Evolutionary conservation across 2,797 vertebrate genomes (phyloP), one percentile per base, ranked within the genome.

Genomic region (Cossypha polioptera): DNA sequence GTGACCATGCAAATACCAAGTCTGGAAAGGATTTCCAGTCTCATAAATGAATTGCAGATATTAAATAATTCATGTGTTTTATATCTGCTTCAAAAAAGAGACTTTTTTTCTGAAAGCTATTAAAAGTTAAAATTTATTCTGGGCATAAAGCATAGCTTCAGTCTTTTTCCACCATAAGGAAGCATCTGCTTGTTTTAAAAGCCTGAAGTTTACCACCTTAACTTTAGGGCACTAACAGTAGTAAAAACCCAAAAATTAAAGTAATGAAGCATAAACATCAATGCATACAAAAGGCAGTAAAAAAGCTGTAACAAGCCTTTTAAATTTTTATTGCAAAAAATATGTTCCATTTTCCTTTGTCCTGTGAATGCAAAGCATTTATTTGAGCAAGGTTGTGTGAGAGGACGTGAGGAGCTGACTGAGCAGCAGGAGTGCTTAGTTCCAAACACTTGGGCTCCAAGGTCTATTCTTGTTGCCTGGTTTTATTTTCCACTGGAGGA

Each of bases 231-330:
- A 78, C 57, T 87, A 93, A 93, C 78, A 83, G 78, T 51, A 90
- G 77, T 79, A 92, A 92, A 95, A 81, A 79, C 2, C 18, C 58
- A 62, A 96, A 94, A 79, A 90, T 88, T 95, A 82, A 96, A 89
- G 83, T 94, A 96, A 96, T 82, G 92, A 97, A 96, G 93, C 92
- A 88, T 93, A 95, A 96, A 94, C 77, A 78, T 47, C 74, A 92
- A 42, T 86, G 86, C 66, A 69, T 79, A 79, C 81, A 94, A 97
- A 97, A 94, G 35, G 68, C 71, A 91, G 85, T 96, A 84, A 96
- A 96, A 94, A 92, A 94, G 51, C 66, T 29, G 38, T 93, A 94
- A 93, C 69, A 90, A 91, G 58, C 74, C 59, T 89, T 89, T 85
- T 81, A 88, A 96, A 92, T 48, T 97, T 95, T 97, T 93, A 96